Percentiles rank a stretch among this genome's conserved stretches.
These are phyloP conservation scores for Cydia fagiglandana DNA, from an alignment of 1,140 invertebrate genomes.

Conservation along the genomic window DNA sequence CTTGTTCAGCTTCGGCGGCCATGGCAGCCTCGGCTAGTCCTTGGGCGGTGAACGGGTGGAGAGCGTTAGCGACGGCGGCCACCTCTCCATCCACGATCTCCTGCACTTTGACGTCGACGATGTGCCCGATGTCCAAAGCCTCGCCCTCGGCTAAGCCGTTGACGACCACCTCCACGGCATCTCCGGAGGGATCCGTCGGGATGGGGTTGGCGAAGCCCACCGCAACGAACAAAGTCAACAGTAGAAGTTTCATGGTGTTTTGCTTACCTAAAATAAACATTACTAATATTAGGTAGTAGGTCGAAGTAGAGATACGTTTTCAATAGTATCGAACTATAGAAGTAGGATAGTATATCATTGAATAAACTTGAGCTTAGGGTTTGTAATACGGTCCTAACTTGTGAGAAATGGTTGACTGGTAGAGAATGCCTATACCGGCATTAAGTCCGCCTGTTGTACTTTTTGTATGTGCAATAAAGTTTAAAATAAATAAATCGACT, in stretches of 20 bases:
- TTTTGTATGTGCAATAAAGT: too few relatives aligned
- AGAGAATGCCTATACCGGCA: too few relatives aligned
- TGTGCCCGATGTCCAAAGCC: constrained; percentile 48
- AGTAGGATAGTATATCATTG: too few relatives aligned
- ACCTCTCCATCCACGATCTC: constrained; percentile 47
- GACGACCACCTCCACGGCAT: constrained; percentile 52
- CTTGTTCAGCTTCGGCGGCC: constrained; percentile 36
- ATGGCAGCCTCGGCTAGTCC: constrained; percentile 52
- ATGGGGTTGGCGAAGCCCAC: constrained; percentile 45
- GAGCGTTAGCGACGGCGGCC: constrained; percentile 40
- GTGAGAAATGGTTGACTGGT: too few relatives aligned
- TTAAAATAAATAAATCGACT: too few relatives aligned
- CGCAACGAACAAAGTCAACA: constrained; percentile 55
- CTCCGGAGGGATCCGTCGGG: constrained; percentile 39
- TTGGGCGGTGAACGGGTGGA: constrained; percentile 49
- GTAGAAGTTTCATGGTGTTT: constrained; percentile 53
- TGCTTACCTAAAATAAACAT: constrained; percentile 40
- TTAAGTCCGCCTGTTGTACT: too few relatives aligned
- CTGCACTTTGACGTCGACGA: constrained; percentile 51
- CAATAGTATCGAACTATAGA: too few relatives aligned
- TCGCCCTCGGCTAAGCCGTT: constrained; percentile 53
- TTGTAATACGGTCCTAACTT: too few relatives aligned
- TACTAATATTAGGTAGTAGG: neutral
- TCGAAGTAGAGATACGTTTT: too few relatives aligned
- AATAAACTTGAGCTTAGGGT: too few relatives aligned